These are phyloP conservation scores for Enteromius viviparus DNA, from an alignment of 2,797 vertebrate genomes.

Conservation along the genomic window DNA sequence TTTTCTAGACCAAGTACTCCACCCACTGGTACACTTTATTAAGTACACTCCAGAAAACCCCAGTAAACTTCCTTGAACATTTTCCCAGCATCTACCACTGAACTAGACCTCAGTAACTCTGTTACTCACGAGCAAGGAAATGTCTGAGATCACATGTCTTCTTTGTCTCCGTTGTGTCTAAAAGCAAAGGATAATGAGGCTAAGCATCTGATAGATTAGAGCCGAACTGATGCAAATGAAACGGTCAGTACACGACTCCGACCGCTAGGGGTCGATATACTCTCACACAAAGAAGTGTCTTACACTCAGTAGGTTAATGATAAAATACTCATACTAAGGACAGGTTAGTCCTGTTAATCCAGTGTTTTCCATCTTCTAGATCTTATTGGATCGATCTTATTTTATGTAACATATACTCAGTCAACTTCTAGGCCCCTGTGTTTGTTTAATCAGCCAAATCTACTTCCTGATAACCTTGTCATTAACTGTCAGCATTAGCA, in stretches of 20 bases:
- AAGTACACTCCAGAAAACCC: conserved; percentile 5
- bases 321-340: not conserved
- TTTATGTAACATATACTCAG: not conserved
- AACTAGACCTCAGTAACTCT: not conserved
- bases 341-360: not conserved
- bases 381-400: not conserved
- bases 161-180: not conserved
- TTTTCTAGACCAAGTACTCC: conserved; percentile 50
- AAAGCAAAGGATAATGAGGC: not conserved
- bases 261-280: conserved; percentile 17
- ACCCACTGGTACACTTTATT: conserved; percentile 47
- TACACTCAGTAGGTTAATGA: not conserved
- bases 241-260: not conserved
- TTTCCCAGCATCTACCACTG: conserved; percentile 5
- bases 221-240: too few relatives aligned
- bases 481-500: not conserved
- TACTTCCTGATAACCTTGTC: not conserved
- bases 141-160: not conserved
- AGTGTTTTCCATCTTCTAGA: not conserved
- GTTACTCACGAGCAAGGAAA: not conserved
- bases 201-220: not conserved
- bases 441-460: conserved; percentile 20
- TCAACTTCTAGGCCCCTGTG: not conserved
- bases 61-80: not conserved
- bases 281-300: not conserved